Evolutionary conservation across 2,797 vertebrate species (phyloP).

Genomic region (Anas georgica): DNA sequence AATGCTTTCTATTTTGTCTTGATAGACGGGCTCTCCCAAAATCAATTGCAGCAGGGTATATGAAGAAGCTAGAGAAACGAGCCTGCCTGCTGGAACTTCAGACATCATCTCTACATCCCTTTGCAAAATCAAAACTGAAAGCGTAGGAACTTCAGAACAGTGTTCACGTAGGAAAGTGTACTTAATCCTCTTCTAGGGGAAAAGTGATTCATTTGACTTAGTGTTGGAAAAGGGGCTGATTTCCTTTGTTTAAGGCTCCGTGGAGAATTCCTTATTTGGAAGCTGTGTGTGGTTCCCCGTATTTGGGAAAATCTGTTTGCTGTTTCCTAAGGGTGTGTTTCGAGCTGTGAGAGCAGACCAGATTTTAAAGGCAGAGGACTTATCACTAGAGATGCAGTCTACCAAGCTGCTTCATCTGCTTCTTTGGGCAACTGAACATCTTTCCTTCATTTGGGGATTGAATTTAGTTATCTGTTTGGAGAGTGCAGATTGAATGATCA

Average conservation of each 20-base stretch:
- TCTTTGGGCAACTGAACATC: not conserved
- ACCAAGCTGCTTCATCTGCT: not conserved
- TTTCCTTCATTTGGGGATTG: not conserved
- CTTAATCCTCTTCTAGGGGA: not conserved
- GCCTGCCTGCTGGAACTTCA: constrained; percentile 28
- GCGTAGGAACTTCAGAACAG: not conserved
- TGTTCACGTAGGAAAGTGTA: not conserved
- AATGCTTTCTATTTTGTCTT: not conserved
- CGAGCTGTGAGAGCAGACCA: not conserved
- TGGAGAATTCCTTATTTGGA: constrained; percentile 54
- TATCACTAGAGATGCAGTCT: not conserved
- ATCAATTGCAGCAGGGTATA: not conserved
- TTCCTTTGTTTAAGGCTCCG: not conserved
- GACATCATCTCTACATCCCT: constrained; percentile 16
- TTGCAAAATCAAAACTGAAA: constrained; percentile 34
- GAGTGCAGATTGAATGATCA: not conserved
- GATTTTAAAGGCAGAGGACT: constrained; percentile 26
- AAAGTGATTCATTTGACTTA: not conserved
- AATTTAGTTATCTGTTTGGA: not conserved
- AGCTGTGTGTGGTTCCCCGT: not conserved
- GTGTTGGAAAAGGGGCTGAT: not conserved
- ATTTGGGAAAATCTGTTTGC: constrained; percentile 35
- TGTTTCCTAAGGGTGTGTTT: constrained; percentile 46
- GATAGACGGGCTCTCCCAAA: not conserved
- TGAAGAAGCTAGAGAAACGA: constrained; percentile 51